A percentile compares a stretch with the other conserved stretches of the same genome.
These are phyloP conservation scores for Congeria kusceri DNA, from an alignment of 2,888 invertebrate genomes.

Conservation along the genomic window DNA sequence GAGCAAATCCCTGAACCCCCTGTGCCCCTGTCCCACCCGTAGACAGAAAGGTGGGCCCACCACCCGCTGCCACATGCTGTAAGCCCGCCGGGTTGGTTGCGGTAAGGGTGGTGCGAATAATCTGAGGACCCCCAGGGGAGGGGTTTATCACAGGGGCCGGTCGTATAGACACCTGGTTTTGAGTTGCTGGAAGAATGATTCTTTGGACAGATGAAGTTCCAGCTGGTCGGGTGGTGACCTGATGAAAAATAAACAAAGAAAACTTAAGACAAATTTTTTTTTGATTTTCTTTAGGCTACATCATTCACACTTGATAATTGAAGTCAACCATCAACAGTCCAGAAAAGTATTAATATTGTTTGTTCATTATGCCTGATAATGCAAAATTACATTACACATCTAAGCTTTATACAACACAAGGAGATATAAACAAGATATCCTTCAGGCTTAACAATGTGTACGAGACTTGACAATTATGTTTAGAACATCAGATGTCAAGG, in stretches of 20 bases:
- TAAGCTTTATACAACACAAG: too few relatives aligned
- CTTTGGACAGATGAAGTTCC: constrained; percentile 71
- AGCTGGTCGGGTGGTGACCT: constrained; percentile 67
- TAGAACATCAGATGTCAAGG: too few relatives aligned
- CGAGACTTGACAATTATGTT: too few relatives aligned
- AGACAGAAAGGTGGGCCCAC: constrained; percentile 82
- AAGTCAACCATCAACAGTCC: too few relatives aligned
- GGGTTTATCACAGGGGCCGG: constrained; percentile 59
- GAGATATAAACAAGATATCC: too few relatives aligned
- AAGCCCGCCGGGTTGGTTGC: not conserved
- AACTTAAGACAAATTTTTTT: too few relatives aligned
- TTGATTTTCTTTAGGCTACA: too few relatives aligned
- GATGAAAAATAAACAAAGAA: constrained; percentile 11
- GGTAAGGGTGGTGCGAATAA: constrained; percentile 80
- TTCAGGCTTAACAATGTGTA: too few relatives aligned
- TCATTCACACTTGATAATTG: too few relatives aligned
- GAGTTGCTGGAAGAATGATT: constrained; percentile 81
- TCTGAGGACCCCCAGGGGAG: constrained; percentile 73
- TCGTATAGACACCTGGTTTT: constrained; percentile 64
- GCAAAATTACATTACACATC: too few relatives aligned
- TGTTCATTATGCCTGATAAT: too few relatives aligned
- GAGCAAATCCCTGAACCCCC: constrained; percentile 86
- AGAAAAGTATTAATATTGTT: too few relatives aligned
- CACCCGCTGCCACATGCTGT: constrained; percentile 64
- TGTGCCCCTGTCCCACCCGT: constrained; percentile 77